Evolutionary conservation across 2,113 vertebrate genomes (phyloP).

Genomic region (Amphilophus citrinellus): DNA sequence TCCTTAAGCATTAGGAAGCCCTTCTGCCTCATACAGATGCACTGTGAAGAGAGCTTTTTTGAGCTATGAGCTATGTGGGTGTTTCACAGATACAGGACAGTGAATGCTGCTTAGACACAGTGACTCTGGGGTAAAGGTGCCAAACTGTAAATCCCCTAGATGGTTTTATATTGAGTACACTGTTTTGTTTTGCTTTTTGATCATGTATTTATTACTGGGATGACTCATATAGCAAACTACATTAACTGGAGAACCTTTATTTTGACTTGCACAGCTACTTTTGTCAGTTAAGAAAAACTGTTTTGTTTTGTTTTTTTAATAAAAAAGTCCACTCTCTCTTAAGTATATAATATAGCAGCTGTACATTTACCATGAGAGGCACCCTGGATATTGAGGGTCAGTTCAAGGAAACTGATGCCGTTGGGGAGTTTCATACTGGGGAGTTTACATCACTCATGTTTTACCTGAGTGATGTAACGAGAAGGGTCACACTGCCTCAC

Average conservation of each 20-base stretch:
- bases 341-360: conserved; percentile 1
- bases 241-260: background rate
- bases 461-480: conserved; percentile 40
- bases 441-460: conserved; percentile 23
- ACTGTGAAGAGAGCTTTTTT: conserved; percentile 8
- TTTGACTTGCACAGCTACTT: background rate
- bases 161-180: background rate
- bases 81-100: conserved; percentile 23
- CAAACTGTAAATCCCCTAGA: background rate
- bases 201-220: background rate
- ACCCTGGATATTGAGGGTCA: conserved; percentile 44
- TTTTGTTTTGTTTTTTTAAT: background rate
- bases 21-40: conserved; percentile 18
- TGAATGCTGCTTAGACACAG: background rate
- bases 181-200: background rate
- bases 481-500: conserved; percentile 51
- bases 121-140: background rate
- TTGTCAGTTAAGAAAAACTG: conserved; percentile 19
- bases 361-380: conserved; percentile 12
- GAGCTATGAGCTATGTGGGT: conserved; percentile 23
- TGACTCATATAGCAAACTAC: background rate
- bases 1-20: background rate
- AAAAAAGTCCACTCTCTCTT: background rate
- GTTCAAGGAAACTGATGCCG: conserved; percentile 38
- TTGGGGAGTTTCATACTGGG: background rate